phyloP scores from a whole-genome alignment of 2,888 invertebrate species.

The Augiades crinisus region DNA sequence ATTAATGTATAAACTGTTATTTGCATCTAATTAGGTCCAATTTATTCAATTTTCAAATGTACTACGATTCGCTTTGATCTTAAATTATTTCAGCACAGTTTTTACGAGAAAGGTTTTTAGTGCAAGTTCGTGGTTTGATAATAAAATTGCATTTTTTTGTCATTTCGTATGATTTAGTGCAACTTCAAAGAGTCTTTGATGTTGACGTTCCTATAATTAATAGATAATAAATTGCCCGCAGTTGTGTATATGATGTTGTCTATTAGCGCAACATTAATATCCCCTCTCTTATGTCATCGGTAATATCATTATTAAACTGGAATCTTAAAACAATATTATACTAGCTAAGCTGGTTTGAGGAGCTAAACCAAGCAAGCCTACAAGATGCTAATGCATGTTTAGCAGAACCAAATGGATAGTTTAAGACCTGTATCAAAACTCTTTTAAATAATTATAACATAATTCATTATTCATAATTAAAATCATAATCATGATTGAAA shows the following conservation, averaged over 20 bases:
- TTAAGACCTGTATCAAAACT: no score
- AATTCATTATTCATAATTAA: no score
- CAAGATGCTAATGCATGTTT: no score
- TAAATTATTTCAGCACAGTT: neutral
- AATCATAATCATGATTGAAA: no score
- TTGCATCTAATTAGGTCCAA: constrained; percentile 3
- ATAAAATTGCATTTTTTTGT: constrained; percentile 16
- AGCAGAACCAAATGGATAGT: no score
- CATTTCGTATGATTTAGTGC: constrained; percentile 4
- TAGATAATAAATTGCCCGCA: constrained; percentile 5
- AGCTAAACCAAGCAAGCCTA: no score
- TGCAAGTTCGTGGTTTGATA: constrained; percentile 2
- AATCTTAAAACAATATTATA: no score
- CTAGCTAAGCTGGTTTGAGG: no score
- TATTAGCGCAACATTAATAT: constrained; percentile 5
- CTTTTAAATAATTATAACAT: no score
- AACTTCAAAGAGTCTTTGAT: constrained; percentile 13
- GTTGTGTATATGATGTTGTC: neutral
- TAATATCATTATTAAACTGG: no score
- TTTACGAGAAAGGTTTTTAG: neutral
- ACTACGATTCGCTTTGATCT: constrained; percentile 11
- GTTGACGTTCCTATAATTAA: constrained; percentile 4
- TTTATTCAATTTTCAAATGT: constrained; percentile 2
- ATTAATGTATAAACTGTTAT: neutral
- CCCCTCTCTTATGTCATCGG: no score